Conservation (phyloP, 1,140 invertebrate species). For the Bacillus rossius region DNA sequence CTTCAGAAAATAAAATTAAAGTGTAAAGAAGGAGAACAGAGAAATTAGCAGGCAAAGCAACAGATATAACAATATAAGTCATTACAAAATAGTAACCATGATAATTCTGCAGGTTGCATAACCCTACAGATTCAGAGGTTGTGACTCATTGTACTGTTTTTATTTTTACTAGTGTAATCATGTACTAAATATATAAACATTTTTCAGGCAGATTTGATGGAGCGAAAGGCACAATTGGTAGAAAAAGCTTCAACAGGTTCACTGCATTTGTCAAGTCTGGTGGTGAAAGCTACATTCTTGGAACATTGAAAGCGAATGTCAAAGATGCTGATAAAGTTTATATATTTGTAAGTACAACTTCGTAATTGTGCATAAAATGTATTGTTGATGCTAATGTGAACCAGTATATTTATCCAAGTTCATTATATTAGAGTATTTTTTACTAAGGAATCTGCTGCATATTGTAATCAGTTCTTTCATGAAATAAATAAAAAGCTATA, state of each 20-base stretch:
- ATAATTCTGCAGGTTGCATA: too few species aligned
- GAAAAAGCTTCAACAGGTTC: constrained; percentile 83
- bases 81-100: too few species aligned
- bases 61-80: too few species aligned
- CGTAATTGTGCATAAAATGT: background rate
- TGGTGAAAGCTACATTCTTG: constrained; percentile 88
- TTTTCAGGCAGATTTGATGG: constrained; percentile 29
- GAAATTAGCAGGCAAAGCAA: too few species aligned
- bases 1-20: too few species aligned
- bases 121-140: too few species aligned
- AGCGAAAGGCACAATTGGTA: constrained; percentile 55
- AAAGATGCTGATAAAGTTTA: constrained; percentile 71
- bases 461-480: too few species aligned
- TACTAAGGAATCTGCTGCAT: too few species aligned
- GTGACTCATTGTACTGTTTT: background rate
- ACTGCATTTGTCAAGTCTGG: constrained; percentile 88
- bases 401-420: background rate
- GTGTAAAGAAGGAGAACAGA: too few species aligned
- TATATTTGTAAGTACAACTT: constrained; percentile 50
- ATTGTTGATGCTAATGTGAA: background rate
- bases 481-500: too few species aligned
- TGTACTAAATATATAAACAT: background rate
- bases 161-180: background rate
- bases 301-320: constrained; percentile 62
- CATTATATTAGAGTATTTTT: background rate